phyloP scores from a whole-genome alignment of 2,113 vertebrate species.

The Penelope pileata region DNA sequence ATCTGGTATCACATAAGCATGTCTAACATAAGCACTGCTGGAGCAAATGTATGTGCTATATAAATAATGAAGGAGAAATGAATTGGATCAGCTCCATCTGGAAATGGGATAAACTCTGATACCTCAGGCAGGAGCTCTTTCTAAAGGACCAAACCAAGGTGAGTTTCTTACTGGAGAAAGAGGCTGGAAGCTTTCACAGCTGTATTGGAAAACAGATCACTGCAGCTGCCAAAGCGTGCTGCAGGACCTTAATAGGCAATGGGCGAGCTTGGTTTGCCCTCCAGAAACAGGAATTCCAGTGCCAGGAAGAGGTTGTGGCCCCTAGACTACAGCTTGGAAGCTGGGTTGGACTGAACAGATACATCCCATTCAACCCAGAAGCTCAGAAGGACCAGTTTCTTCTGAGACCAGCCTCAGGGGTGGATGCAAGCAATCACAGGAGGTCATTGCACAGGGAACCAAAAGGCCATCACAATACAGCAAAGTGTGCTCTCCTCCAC shows the following conservation, averaged over 20 bases:
- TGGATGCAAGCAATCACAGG: background rate
- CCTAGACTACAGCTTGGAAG: background rate
- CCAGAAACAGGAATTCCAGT: background rate
- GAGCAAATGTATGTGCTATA: background rate
- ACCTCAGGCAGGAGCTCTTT: background rate
- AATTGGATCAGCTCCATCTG: slow-evolving; percentile 14
- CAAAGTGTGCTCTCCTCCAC: background rate
- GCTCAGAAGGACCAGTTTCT: background rate
- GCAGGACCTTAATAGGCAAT: background rate
- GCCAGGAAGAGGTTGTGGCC: background rate
- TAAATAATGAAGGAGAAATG: slow-evolving; percentile 17
- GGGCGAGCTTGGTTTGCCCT: background rate
- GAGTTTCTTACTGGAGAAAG: background rate
- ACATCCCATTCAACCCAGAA: fast-evolving
- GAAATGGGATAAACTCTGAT: background rate
- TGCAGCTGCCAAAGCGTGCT: background rate
- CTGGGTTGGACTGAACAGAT: background rate
- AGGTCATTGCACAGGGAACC: background rate
- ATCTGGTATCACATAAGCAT: background rate
- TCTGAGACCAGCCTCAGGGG: background rate
- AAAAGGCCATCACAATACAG: background rate
- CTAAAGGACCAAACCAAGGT: background rate
- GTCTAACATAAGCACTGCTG: background rate
- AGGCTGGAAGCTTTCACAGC: background rate
- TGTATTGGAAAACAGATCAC: background rate